Conservation (phyloP, 2,113 vertebrate genomes). For the Cygnus atratus region DNA sequence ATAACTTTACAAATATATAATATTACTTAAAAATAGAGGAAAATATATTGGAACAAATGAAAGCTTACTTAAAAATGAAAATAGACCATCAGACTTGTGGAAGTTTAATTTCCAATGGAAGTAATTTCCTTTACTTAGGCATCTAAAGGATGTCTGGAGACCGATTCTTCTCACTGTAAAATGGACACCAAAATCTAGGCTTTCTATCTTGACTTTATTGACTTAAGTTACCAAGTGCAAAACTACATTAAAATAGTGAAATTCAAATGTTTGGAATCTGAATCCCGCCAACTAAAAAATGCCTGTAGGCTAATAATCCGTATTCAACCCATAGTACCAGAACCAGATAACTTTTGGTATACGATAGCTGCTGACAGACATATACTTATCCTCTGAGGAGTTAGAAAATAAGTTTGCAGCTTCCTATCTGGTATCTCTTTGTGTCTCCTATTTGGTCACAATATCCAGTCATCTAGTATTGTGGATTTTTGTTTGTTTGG, state of each 20-base stretch:
- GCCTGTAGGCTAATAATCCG: not conserved
- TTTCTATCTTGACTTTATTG: not conserved
- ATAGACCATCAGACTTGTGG: not conserved
- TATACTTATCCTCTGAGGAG: not conserved
- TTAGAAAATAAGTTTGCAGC: not conserved
- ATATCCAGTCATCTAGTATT: not conserved
- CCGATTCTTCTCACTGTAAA: not conserved
- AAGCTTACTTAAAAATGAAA: not conserved
- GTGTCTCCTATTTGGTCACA: not conserved
- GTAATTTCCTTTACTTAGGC: not conserved
- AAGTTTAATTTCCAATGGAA: not conserved
- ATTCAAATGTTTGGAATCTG: not conserved
- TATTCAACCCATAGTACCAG: not conserved
- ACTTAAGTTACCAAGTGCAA: not conserved
- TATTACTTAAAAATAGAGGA: not conserved
- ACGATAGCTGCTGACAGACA: not conserved
- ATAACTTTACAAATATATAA: not conserved
- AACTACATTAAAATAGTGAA: not conserved
- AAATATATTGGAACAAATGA: not conserved
- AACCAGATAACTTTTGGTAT: not conserved
- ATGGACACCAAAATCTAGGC: not conserved
- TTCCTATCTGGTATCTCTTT: not conserved
- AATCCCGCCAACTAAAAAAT: not conserved
- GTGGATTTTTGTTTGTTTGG: not conserved
- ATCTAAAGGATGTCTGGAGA: not conserved